Base-by-base conservation (phyloP, 2,113 vertebrate genomes). In the Dicaeum eximium region DNA sequence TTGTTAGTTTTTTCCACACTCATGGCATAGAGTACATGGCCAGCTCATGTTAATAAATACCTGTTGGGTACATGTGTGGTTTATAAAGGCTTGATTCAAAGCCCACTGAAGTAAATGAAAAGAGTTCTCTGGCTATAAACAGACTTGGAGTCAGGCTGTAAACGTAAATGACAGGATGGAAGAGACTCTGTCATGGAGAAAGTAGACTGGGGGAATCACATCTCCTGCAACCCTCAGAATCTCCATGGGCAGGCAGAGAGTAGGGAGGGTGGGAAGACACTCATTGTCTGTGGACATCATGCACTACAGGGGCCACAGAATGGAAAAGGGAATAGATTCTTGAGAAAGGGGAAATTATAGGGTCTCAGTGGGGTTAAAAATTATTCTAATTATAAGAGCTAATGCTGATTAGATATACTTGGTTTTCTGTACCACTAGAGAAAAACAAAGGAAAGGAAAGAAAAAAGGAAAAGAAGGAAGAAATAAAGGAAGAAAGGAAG, bases 1-100 rank as follows among this genome's bases (percentile, higher is more conserved):
- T 96, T 96, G 95, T 95, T 95, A 93, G 93, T 64, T 97, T 95
- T 96, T 96, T 95, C 95, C 94, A 94, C 86, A 88, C 57, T 95
- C 82, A 93, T 95, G 93, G 92, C 93, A 96, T 91, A 50, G 2
- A 86, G 48, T 78, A 40, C 44, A 81, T 79, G 56, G 88, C 88
- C 88, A 93, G 75, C 86, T 96, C 27, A 1, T 86, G 86, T 90
- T 95, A 96, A 97, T 96, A 95, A 95, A 96, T 96, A 96, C 94
- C 95, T 96, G 92, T 95, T 96, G 93, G 94, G 90, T 92, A 96
- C 80, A 96, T 74, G 90, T 96, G 94, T 90, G 92, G 94, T 90
- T 97, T 94, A 86, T 94, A 93, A 96, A 94, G 71, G 51, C 20
- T 95, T 93, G 90, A 93, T 93, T 81, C 92, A 80, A 95, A 97